Conservation (phyloP, 1,140 invertebrate species). For the Euborellia annulipes region DNA sequence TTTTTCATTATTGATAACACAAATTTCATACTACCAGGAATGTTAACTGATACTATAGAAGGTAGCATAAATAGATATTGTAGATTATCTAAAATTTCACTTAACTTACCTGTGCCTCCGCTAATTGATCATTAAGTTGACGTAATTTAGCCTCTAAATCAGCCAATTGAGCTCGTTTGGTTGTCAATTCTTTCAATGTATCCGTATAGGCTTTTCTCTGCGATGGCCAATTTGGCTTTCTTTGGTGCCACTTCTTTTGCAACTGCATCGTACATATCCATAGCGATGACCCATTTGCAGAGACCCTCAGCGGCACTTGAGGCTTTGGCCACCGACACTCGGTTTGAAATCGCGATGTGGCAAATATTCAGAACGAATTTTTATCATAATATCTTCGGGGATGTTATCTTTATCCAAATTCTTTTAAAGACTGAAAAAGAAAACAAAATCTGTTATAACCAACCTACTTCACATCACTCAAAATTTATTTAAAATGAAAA, state of each 20-base stretch:
- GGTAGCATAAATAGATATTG: too few relatives aligned
- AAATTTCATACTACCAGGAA: too few relatives aligned
- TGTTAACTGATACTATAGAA: too few relatives aligned
- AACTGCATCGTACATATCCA: conserved; percentile 83
- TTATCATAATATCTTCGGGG: conserved; percentile 56
- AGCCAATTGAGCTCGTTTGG: conserved; percentile 55
- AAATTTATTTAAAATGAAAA: too few relatives aligned
- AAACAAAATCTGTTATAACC: too few relatives aligned
- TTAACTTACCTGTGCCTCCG: too few relatives aligned
- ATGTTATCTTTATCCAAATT: conserved; percentile 91
- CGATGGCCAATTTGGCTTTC: conserved; percentile 59
- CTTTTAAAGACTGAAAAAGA: too few relatives aligned
- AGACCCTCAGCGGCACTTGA: conserved; percentile 77
- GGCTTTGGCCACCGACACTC: conserved; percentile 70
- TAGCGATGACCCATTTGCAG: conserved; percentile 85
- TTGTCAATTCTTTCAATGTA: conserved; percentile 63
- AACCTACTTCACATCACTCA: too few relatives aligned
- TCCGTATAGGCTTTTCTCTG: conserved; percentile 59
- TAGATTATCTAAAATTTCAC: too few relatives aligned
- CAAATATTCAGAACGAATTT: conserved; percentile 71
- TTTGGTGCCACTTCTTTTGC: conserved; percentile 76
- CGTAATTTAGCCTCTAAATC: conserved; percentile 63
- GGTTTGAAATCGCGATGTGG: conserved; percentile 77
- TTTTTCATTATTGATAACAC: too few relatives aligned
- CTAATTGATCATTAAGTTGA: conserved; percentile 49